phyloP scores from a whole-genome alignment of 2,113 vertebrate species.

The Grantiella picta region DNA sequence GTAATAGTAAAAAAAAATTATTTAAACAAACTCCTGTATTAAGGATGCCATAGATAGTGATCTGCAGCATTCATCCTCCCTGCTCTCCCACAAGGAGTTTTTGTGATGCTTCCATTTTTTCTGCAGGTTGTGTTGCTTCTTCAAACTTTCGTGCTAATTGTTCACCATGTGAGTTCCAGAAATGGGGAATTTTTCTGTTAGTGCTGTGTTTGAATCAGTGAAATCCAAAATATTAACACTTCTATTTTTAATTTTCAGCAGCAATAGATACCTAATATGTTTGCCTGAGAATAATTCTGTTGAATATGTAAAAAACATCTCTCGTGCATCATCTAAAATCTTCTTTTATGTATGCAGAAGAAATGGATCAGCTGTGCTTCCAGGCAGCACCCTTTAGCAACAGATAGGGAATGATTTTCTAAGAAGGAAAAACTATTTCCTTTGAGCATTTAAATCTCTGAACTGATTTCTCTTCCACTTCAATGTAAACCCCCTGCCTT shows the following conservation, averaged over 20 bases:
- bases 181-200: not conserved
- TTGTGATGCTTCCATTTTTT: not conserved
- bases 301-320: not conserved
- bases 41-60: not conserved
- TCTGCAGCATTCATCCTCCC: not conserved
- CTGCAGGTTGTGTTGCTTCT: not conserved
- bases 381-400: not conserved
- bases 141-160: not conserved
- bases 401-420: not conserved
- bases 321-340: not conserved
- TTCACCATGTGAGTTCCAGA: not conserved
- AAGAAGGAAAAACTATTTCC: not conserved
- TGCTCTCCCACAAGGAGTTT: not conserved
- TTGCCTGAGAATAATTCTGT: not conserved
- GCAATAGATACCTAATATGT: not conserved
- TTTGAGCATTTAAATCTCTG: slow-evolving; percentile 10
- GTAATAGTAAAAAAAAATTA: not conserved
- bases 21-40: not conserved
- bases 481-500: not conserved
- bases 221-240: not conserved
- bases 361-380: not conserved
- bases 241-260: not conserved
- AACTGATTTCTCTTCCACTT: not conserved
- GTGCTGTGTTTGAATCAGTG: not conserved
- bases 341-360: not conserved